These are phyloP conservation scores for Mimumesa dahlbomi DNA, from an alignment of 2,888 invertebrate species.

Conservation along the genomic window DNA sequence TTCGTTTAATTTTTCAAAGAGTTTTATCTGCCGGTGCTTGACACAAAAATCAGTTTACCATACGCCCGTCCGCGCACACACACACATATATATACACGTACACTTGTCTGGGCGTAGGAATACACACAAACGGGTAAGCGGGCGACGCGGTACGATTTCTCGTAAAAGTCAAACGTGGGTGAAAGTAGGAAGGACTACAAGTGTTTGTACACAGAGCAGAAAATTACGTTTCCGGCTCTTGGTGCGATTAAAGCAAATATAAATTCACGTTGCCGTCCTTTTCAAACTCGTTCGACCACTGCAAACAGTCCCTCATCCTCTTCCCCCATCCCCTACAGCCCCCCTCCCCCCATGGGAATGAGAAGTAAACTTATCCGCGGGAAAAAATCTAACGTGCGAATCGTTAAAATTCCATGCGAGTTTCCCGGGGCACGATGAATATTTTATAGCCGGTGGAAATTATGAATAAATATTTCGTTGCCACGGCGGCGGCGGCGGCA, in stretches of 20 bases:
- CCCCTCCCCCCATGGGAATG: background rate
- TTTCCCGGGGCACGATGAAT: too few species aligned
- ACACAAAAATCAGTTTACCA: slow-evolving; percentile 46
- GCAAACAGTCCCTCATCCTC: slow-evolving; percentile 47
- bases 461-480: too few species aligned
- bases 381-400: slow-evolving; percentile 23
- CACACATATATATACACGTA: too few species aligned
- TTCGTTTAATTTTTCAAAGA: slow-evolving; percentile 51
- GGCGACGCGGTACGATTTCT: background rate
- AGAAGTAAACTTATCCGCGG: slow-evolving; percentile 12
- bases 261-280: slow-evolving; percentile 40
- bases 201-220: slow-evolving; percentile 37
- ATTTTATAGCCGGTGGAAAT: too few species aligned
- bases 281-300: slow-evolving; percentile 38
- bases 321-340: too few species aligned
- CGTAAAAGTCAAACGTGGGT: slow-evolving; percentile 1
- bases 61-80: background rate
- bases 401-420: slow-evolving; percentile 26
- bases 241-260: slow-evolving; percentile 54
- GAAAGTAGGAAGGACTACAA: slow-evolving; percentile 34
- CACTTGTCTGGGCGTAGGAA: background rate
- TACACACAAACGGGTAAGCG: background rate
- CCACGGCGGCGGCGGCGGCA: too few species aligned
- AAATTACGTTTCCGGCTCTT: slow-evolving; percentile 53
- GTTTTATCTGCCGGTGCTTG: slow-evolving; percentile 40